These are phyloP conservation scores for Tipula helvola DNA, from an alignment of 2,888 invertebrate genomes.

Conservation along the genomic window DNA sequence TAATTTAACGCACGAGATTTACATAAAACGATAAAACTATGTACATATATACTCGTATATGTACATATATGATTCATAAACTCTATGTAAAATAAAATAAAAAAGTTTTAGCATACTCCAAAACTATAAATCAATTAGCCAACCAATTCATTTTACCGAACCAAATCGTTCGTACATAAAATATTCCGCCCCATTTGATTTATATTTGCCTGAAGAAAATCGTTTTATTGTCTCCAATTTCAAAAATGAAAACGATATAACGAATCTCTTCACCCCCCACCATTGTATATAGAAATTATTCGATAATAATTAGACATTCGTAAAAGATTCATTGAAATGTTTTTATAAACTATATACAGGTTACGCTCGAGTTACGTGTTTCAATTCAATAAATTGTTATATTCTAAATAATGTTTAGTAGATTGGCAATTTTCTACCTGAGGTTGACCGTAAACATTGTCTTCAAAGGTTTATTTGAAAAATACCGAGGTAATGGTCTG, in stretches of 20 bases:
- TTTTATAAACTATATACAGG: neutral
- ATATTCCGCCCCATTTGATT: neutral
- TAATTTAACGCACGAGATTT: neutral
- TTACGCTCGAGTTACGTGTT: neutral
- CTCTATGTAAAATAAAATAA: neutral
- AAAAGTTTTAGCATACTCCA: neutral
- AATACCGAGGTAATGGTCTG: too few species aligned
- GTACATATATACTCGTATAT: neutral
- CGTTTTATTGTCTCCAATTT: neutral
- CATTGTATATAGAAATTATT: neutral
- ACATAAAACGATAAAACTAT: neutral
- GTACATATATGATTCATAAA: neutral
- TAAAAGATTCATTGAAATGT: neutral
- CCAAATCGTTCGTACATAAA: neutral
- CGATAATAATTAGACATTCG: neutral
- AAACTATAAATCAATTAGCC: neutral
- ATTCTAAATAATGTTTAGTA: too few species aligned
- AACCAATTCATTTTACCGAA: neutral
- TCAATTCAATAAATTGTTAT: too few species aligned
- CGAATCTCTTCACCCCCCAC: neutral
- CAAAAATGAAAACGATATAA: neutral
- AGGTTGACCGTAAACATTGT: too few species aligned
- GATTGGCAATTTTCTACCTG: too few species aligned
- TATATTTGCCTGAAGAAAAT: neutral
- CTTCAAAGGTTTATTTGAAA: too few species aligned